Percentiles rank a stretch among this genome's conserved stretches.
These are phyloP conservation scores for Drosophila tropicalis DNA, from an alignment of 1,140 invertebrate genomes.

Conservation along the genomic window DNA sequence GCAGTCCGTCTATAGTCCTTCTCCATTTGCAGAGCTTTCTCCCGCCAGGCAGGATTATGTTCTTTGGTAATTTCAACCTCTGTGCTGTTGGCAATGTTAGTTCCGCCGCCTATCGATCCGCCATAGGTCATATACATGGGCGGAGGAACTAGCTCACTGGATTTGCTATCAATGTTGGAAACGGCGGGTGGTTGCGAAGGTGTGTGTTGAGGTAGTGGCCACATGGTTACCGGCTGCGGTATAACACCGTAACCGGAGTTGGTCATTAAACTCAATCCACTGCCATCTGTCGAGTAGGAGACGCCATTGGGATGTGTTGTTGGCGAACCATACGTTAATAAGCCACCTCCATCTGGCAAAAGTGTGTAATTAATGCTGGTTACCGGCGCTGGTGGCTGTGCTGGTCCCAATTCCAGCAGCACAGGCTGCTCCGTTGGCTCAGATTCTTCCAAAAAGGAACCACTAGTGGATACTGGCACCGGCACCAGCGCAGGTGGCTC, in stretches of 20 bases:
- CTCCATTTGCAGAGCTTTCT: slow-evolving; percentile 85
- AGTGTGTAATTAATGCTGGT: slow-evolving; percentile 57
- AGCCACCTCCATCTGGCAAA: slow-evolving; percentile 45
- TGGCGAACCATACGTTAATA: slow-evolving; percentile 45
- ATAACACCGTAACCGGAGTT: slow-evolving; percentile 55
- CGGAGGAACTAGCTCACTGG: slow-evolving; percentile 68
- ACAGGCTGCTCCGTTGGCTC: slow-evolving; percentile 69
- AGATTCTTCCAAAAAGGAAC: slow-evolving; percentile 47
- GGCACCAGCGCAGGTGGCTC: slow-evolving; percentile 61
- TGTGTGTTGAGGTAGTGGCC: slow-evolving; percentile 37
- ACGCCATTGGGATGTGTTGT: slow-evolving; percentile 22
- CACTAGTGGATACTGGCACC: slow-evolving; percentile 48
- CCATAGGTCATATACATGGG: slow-evolving; percentile 72
- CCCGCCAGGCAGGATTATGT: slow-evolving; percentile 84
- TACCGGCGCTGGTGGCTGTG: slow-evolving; percentile 25
- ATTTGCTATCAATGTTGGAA: slow-evolving; percentile 38
- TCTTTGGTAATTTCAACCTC: slow-evolving; percentile 83
- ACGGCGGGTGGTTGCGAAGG: slow-evolving; percentile 8
- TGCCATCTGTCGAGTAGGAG: slow-evolving; percentile 57
- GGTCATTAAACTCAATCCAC: slow-evolving; percentile 35
- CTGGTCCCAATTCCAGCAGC: slow-evolving; percentile 65
- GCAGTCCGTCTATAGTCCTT: slow-evolving; percentile 87
- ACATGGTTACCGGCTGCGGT: slow-evolving; percentile 73
- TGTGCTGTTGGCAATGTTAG: slow-evolving; percentile 32
- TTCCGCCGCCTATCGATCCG: slow-evolving; percentile 19